A percentile compares a stretch with the other conserved stretches of the same genome.
Conservation (phyloP, 1,140 invertebrate species). For the Dinoponera quadriceps region DNA sequence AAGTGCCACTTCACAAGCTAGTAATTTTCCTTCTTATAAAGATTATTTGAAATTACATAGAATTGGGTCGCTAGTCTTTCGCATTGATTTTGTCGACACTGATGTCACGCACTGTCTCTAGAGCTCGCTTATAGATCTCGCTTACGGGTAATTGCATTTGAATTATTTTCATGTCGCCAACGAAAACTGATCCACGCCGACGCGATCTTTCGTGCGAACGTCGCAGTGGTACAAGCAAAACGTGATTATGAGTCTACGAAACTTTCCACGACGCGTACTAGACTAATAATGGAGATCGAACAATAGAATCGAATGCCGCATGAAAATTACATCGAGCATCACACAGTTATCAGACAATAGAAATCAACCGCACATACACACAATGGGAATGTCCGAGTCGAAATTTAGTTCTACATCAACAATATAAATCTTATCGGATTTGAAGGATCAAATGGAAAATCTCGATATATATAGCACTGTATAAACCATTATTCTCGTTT, state of each 20-base stretch:
- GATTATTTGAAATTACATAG: background rate
- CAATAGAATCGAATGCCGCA: constrained; percentile 38
- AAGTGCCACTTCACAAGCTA: no score
- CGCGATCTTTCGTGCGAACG: constrained; percentile 5
- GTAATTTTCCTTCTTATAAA: background rate
- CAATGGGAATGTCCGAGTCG: background rate
- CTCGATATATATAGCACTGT: no score
- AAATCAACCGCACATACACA: background rate
- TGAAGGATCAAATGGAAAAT: no score
- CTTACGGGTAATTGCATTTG: constrained; percentile 19
- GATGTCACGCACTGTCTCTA: background rate
- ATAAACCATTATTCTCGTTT: no score
- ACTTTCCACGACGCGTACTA: constrained; percentile 8
- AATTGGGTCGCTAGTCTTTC: background rate
- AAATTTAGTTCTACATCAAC: no score
- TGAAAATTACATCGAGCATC: constrained; percentile 6
- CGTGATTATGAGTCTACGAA: constrained; percentile 15
- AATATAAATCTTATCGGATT: no score
- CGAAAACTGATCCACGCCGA: constrained; percentile 18
- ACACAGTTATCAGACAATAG: background rate
- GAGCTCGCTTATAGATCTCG: background rate
- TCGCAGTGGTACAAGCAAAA: background rate
- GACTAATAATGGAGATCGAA: constrained; percentile 15
- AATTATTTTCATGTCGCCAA: constrained; percentile 26
- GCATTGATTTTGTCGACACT: background rate